Evolutionary conservation across 2,888 invertebrate genomes (phyloP).

Genomic region (Philereme vetulata): DNA sequence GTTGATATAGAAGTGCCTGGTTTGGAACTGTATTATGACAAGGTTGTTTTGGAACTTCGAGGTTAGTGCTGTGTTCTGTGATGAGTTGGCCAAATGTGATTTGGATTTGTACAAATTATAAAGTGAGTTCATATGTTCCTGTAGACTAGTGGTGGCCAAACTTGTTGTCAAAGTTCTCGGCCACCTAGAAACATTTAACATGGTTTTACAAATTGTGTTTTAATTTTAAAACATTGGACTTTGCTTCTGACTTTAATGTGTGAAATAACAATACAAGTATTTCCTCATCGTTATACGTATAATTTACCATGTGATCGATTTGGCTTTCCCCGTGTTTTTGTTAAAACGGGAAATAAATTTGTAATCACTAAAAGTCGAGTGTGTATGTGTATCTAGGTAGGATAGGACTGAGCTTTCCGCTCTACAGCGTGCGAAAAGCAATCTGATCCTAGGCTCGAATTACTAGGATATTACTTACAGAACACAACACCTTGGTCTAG

Average conservation of each 20-base stretch:
- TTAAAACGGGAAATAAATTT: not conserved
- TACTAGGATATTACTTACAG: slow-evolving; percentile 68
- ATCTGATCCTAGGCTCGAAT: slow-evolving; percentile 64
- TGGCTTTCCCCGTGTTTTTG: too few relatives aligned
- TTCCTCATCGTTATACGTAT: slow-evolving; percentile 2
- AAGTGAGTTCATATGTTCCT: too few relatives aligned
- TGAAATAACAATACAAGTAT: not conserved
- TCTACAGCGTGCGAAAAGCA: slow-evolving; percentile 68
- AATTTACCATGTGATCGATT: slow-evolving; percentile 13
- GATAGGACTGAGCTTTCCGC: slow-evolving; percentile 66
- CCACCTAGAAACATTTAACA: too few relatives aligned
- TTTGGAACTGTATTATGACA: slow-evolving; percentile 83
- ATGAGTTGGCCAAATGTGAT: not conserved
- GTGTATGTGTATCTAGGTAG: slow-evolving; percentile 49
- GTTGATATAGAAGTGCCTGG: slow-evolving; percentile 80
- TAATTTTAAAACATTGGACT: too few relatives aligned
- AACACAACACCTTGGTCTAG: slow-evolving; percentile 58
- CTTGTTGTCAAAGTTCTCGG: too few relatives aligned
- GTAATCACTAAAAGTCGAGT: slow-evolving; percentile 12
- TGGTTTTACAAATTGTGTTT: too few relatives aligned
- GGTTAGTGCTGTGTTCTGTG: slow-evolving; percentile 65
- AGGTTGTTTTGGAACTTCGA: slow-evolving; percentile 83
- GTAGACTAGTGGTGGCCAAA: too few relatives aligned
- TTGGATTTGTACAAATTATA: not conserved
- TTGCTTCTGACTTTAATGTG: too few relatives aligned